Evolutionary conservation across 2,113 vertebrate genomes (phyloP).

Genomic region (Ahaetulla prasina): DNA sequence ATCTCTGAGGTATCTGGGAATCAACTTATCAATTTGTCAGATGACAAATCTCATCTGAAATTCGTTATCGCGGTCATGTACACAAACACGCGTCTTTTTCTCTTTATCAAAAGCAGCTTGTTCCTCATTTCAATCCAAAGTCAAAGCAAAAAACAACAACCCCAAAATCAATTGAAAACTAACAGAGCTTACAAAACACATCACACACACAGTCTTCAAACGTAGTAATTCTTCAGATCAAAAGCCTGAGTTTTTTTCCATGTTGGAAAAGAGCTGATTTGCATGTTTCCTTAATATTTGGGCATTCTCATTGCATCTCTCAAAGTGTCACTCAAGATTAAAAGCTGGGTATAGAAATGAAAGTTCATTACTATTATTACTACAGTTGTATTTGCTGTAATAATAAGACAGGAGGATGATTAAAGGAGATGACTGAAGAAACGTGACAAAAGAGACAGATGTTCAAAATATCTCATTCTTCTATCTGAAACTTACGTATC

Average conservation of each 20-base stretch:
- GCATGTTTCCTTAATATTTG: constrained; percentile 48
- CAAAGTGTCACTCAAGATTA: constrained; percentile 50
- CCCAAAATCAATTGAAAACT: constrained; percentile 21
- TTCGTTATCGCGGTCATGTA: background rate
- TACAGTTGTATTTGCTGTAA: constrained; percentile 43
- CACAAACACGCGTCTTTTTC: background rate
- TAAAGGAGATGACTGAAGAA: constrained; percentile 35
- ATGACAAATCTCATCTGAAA: background rate
- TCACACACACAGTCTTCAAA: constrained; percentile 19
- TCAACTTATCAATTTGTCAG: background rate
- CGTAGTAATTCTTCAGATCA: constrained; percentile 10
- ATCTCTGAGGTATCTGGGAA: background rate
- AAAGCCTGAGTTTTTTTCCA: constrained; percentile 20
- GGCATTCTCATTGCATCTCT: constrained; percentile 41
- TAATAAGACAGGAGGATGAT: constrained; percentile 14
- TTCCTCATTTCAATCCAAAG: background rate
- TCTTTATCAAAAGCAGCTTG: constrained; percentile 15
- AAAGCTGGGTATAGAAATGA: constrained; percentile 36
- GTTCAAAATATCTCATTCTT: constrained; percentile 12
- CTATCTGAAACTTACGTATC: background rate
- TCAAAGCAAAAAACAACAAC: constrained; percentile 8
- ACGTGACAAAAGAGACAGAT: background rate
- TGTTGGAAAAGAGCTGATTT: constrained; percentile 30
- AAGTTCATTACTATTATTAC: constrained; percentile 44
- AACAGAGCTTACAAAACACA: background rate